These are phyloP conservation scores for Urosaurus nigricauda DNA, from an alignment of 2,797 vertebrate genomes.

Conservation along the genomic window DNA sequence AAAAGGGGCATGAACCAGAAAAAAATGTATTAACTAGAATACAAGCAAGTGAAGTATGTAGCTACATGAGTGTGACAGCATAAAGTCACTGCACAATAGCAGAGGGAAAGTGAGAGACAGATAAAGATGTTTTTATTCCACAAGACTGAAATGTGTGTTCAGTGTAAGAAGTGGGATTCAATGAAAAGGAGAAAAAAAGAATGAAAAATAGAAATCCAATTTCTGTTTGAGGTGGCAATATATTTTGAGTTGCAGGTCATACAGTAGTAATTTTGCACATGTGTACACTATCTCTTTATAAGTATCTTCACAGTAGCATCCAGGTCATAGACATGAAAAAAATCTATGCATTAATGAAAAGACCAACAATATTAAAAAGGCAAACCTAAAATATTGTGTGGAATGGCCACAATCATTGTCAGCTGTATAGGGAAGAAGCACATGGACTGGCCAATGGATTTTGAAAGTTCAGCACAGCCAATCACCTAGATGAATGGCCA, in stretches of 20 bases:
- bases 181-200: neutral
- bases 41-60: conserved; percentile 38
- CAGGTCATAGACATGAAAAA: conserved; percentile 45
- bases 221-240: conserved; percentile 23
- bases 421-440: neutral
- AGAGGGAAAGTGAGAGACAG: neutral
- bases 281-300: neutral
- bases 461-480: neutral
- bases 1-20: conserved; percentile 36
- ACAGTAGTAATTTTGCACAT: conserved; percentile 20
- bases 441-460: neutral
- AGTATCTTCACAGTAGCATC: conserved; percentile 41
- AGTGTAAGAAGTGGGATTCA: conserved; percentile 33
- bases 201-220: conserved; percentile 40
- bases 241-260: conserved; percentile 36
- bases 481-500: neutral
- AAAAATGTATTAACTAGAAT: conserved; percentile 43
- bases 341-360: conserved; percentile 35
- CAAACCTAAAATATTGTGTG: neutral
- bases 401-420: neutral
- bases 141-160: neutral
- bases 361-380: neutral
- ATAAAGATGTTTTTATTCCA: conserved; percentile 39
- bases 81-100: conserved; percentile 27
- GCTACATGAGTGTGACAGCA: conserved; percentile 15